Evolutionary conservation across 2,113 vertebrate genomes (phyloP).

Genomic region (Leucopsar rothschildi): DNA sequence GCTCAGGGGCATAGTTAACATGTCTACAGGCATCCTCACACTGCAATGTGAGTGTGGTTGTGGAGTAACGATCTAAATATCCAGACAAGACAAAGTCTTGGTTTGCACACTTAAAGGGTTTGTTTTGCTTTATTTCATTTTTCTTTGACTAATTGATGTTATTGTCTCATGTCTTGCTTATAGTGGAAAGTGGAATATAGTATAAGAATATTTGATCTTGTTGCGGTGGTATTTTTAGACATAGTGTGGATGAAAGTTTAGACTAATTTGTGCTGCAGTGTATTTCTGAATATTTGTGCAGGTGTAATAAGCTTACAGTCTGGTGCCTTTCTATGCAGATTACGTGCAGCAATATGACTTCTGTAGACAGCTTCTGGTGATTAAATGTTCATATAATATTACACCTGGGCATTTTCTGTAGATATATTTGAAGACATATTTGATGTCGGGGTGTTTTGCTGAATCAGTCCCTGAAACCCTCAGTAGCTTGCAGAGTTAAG

Average conservation of each 20-base stretch:
- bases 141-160: not conserved
- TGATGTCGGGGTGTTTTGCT: not conserved
- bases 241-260: not conserved
- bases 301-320: not conserved
- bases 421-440: not conserved
- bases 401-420: not conserved
- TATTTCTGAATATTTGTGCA: not conserved
- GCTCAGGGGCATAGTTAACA: not conserved
- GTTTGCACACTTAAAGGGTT: not conserved
- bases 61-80: not conserved
- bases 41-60: not conserved
- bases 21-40: not conserved
- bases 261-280: not conserved
- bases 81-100: not conserved
- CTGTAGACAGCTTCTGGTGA: not conserved
- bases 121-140: not conserved
- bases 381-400: not conserved
- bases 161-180: fast-evolving
- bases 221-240: not conserved
- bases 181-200: not conserved
- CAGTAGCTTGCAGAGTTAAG: not conserved
- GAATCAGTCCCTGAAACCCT: fast-evolving
- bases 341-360: not conserved
- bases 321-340: not conserved
- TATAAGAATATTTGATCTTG: not conserved